Evolutionary conservation across 1,140 invertebrate species (phyloP).

Genomic region (Tetranychus urticae): DNA sequence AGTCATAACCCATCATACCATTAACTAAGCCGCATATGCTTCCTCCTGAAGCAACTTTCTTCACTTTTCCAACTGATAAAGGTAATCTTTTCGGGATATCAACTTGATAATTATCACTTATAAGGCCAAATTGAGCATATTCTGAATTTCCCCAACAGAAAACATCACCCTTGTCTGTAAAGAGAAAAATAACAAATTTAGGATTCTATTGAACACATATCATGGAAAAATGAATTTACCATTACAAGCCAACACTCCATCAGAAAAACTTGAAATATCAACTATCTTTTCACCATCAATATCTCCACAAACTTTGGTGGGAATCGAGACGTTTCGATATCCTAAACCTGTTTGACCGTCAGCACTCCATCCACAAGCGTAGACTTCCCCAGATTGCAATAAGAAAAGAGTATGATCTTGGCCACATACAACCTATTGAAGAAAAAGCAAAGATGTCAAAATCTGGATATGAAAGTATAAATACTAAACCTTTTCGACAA

Average conservation of each 20-base stretch:
- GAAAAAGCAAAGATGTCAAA: neutral
- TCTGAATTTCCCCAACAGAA: constrained; percentile 96
- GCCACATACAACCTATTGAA: constrained; percentile 43
- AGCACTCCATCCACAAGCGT: constrained; percentile 71
- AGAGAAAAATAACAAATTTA: neutral
- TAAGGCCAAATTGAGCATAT: constrained; percentile 48
- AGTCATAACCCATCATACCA: constrained; percentile 24
- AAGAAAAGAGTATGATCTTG: constrained; percentile 66
- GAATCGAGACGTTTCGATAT: constrained; percentile 29
- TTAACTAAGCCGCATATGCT: constrained; percentile 60
- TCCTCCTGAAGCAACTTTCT: constrained; percentile 56
- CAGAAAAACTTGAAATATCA: constrained; percentile 48
- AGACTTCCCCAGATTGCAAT: constrained; percentile 52
- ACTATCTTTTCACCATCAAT: constrained; percentile 57
- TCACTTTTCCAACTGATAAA: constrained; percentile 28
- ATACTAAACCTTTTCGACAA: constrained; percentile 7
- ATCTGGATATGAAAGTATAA: neutral
- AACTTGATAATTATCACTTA: constrained; percentile 17
- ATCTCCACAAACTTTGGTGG: constrained; percentile 37
- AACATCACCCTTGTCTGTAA: constrained; percentile 57
- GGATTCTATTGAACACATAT: neutral
- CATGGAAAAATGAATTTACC: constrained; percentile 26
- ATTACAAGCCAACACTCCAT: constrained; percentile 69
- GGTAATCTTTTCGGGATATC: constrained; percentile 39
- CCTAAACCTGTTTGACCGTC: constrained; percentile 81